A percentile compares a stretch with the other conserved stretches of the same genome.
Conservation (phyloP, 2,888 invertebrate species). For the Willowsia nigromaculata region DNA sequence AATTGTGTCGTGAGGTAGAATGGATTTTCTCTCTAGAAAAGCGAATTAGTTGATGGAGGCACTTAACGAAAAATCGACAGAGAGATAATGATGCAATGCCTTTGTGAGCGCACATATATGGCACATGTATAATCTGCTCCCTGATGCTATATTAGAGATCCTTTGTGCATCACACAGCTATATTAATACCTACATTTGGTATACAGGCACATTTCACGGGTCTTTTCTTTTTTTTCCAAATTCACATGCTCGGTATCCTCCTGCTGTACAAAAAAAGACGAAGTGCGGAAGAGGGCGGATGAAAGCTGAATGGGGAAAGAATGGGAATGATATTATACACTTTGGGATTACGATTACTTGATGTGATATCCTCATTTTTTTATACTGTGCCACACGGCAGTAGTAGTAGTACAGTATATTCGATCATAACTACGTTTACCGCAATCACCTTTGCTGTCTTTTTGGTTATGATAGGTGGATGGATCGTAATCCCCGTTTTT, state of each 20-base stretch:
- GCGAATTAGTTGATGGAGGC: conserved; percentile 72
- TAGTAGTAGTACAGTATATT: background rate
- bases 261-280: background rate
- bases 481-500: too few species aligned
- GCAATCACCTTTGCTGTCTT: background rate
- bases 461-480: background rate
- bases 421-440: background rate
- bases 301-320: conserved; percentile 35
- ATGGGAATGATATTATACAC: conserved; percentile 24
- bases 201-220: conserved; percentile 17
- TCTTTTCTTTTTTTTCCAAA: conserved; percentile 17
- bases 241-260: background rate
- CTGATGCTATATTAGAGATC: background rate
- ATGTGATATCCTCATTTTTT: conserved; percentile 30
- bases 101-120: background rate
- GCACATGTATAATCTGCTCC: background rate
- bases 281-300: conserved; percentile 63
- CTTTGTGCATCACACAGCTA: background rate
- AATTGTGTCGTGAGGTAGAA: conserved; percentile 46
- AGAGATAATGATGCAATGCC: conserved; percentile 60
- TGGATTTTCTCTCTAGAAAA: conserved; percentile 51
- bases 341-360: background rate
- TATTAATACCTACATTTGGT: background rate
- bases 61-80: conserved; percentile 68
- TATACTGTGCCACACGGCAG: background rate